These are phyloP conservation scores for Vulpes lagopus DNA, from an alignment of 2,113 vertebrate species.

Conservation along the genomic window DNA sequence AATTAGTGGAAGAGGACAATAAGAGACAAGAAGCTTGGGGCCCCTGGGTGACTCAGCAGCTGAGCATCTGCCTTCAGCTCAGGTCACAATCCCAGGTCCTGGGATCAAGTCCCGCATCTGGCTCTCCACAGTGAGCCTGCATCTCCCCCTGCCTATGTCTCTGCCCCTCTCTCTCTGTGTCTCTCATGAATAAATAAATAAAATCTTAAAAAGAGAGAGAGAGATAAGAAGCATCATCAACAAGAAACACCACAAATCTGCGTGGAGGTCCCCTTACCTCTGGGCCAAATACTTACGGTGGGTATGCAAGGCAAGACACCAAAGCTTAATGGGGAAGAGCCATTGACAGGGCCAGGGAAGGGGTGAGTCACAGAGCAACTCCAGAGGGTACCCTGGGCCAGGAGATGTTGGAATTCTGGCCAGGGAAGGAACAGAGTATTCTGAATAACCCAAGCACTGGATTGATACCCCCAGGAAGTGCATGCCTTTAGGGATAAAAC, in stretches of 20 bases:
- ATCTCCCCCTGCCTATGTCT: too few species aligned
- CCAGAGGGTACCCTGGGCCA: not conserved
- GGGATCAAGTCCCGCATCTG: too few species aligned
- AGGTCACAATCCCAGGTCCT: too few species aligned
- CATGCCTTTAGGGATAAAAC: not conserved
- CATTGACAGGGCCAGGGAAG: too few species aligned
- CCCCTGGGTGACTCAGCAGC: too few species aligned
- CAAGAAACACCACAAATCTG: not conserved
- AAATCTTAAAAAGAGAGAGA: too few species aligned
- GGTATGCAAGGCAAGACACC: not conserved
- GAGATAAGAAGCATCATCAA: too few species aligned
- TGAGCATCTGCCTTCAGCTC: too few species aligned
- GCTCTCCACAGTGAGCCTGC: too few species aligned
- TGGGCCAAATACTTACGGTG: not conserved
- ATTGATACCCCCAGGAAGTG: not conserved
- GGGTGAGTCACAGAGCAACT: not conserved
- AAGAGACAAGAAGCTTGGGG: not conserved
- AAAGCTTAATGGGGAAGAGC: not conserved
- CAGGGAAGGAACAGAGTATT: not conserved
- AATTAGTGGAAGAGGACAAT: not conserved
- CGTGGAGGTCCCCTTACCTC: not conserved
- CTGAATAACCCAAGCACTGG: not conserved
- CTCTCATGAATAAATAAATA: too few species aligned
- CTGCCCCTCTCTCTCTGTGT: too few species aligned
- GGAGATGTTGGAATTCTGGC: not conserved